Base-by-base conservation (phyloP, 2,113 vertebrate genomes). In the Abramis brama region DNA sequence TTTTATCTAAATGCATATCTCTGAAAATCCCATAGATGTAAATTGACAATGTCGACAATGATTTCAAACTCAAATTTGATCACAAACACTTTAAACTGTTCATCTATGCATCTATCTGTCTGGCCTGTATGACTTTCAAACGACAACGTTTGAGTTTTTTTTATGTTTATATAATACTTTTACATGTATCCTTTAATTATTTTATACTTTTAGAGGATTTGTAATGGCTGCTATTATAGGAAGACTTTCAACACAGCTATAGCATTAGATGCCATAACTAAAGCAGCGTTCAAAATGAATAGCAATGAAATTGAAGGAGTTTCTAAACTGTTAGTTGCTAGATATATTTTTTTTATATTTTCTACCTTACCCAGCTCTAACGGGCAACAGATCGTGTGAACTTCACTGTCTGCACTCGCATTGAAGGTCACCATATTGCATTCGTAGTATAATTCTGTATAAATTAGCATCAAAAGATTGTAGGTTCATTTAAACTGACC, bases 401-500 rank as follows among this genome's bases (percentile, higher is more conserved):
- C 17, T 39, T 70, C 66, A 36, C 33, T 70, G 66, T 39, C 66
- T 21, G 33, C 66, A 70, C 11, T 33, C 3, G 9, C 47, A 45
- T 6, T 13, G 70, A 21, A 23, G 4, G 36, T 39, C 36, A 43
- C 9, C 36, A 73, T 71, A 71, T 71, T 71, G 33, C 36, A 57
- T 57, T 57, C 1, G 0, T 57, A 8, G 55, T 57, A 57, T 21
- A 21, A 57, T 57, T 57, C 55, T 21, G 55, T 57, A 8, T 8
- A 57, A 3, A 57, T 23, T 23, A 73, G n/a, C 13, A 52, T 76
- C 74, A 76, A 25, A 75, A 36, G 17, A 9, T 36, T 11, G 15
- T 30, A 27, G 43, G 43, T 55, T 15, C 19, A 43, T 83, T 76
- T 89, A 3, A 12, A 79, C 91, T 96, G 91, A 97, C 98, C 97